A percentile compares a stretch with the other conserved stretches of the same genome.
These are phyloP conservation scores for Caenorhabditis plicata DNA, from an alignment of 2,888 invertebrate species.

Conservation along the genomic window DNA sequence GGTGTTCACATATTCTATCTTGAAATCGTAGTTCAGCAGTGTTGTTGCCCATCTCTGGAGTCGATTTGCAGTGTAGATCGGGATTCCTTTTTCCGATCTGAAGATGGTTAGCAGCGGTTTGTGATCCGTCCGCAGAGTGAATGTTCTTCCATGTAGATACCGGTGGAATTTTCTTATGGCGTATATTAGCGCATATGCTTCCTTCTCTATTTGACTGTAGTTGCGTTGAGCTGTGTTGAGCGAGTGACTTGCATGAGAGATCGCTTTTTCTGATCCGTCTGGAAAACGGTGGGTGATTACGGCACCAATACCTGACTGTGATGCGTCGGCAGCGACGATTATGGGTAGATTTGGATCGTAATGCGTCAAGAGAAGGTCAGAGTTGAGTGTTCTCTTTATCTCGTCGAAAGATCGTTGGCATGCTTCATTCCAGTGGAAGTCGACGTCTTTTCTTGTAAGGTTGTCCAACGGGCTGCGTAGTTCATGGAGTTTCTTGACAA, in stretches of 20 bases:
- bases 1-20: slow-evolving; percentile 56
- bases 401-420: slow-evolving; percentile 4
- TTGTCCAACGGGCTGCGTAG: slow-evolving; percentile 11
- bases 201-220: slow-evolving; percentile 67
- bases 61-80: slow-evolving; percentile 37
- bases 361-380: slow-evolving; percentile 22
- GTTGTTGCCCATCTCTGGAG: slow-evolving; percentile 67
- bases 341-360: slow-evolving; percentile 24
- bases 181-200: slow-evolving; percentile 65
- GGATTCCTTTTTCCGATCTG: slow-evolving; percentile 25
- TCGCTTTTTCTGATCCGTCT: slow-evolving; percentile 38
- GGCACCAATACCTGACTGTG: slow-evolving; percentile 36
- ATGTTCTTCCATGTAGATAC: slow-evolving; percentile 66
- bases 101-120: slow-evolving; percentile 67
- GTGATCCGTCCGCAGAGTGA: slow-evolving; percentile 68
- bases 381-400: background rate
- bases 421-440: slow-evolving; percentile 5
- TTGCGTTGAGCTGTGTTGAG: slow-evolving; percentile 63
- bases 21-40: slow-evolving; percentile 40
- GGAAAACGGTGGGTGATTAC: slow-evolving; percentile 49
- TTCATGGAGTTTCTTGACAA: slow-evolving; percentile 7
- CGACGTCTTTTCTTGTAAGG: slow-evolving; percentile 4
- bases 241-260: slow-evolving; percentile 46
- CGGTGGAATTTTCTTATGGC: slow-evolving; percentile 66
- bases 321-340: slow-evolving; percentile 38